These are phyloP conservation scores for Takifugu rubripes DNA, from an alignment of 2,797 vertebrate species.

Conservation along the genomic window DNA sequence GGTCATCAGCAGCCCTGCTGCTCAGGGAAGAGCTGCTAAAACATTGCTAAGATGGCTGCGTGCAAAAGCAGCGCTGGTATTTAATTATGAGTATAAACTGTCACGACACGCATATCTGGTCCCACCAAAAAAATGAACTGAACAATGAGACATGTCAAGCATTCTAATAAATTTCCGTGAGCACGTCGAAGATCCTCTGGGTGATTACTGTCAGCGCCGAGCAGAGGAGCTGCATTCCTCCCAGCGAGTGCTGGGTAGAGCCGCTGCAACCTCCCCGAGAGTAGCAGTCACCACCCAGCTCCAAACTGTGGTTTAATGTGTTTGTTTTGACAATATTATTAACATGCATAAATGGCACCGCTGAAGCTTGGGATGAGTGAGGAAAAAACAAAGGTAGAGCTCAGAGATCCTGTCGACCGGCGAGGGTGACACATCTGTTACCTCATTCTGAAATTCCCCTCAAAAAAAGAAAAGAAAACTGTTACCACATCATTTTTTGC, in stretches of 20 bases:
- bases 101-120: too few species aligned
- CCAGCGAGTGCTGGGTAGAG: conserved; percentile 56
- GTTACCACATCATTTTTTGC: conserved; percentile 52
- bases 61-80: too few species aligned
- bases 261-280: conserved; percentile 25
- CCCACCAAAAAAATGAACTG: too few species aligned
- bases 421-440: conserved; percentile 34
- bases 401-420: conserved; percentile 13
- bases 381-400: conserved; percentile 41
- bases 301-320: conserved; percentile 51
- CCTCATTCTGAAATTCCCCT: conserved; percentile 18
- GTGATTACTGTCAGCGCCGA: conserved; percentile 1
- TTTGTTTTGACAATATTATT: conserved; percentile 65
- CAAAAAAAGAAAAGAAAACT: conserved; percentile 33
- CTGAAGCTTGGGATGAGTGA: conserved; percentile 34
- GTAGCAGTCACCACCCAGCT: conserved; percentile 29
- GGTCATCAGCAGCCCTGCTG: too few species aligned
- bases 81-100: too few species aligned
- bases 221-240: conserved; percentile 41
- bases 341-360: conserved; percentile 45
- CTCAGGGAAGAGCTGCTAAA: too few species aligned
- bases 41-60: too few species aligned
- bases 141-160: too few species aligned
- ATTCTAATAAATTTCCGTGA: too few species aligned
- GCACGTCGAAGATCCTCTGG: background rate